These are phyloP conservation scores for Amphipyra berbera DNA, from an alignment of 2,888 invertebrate species.

Conservation along the genomic window DNA sequence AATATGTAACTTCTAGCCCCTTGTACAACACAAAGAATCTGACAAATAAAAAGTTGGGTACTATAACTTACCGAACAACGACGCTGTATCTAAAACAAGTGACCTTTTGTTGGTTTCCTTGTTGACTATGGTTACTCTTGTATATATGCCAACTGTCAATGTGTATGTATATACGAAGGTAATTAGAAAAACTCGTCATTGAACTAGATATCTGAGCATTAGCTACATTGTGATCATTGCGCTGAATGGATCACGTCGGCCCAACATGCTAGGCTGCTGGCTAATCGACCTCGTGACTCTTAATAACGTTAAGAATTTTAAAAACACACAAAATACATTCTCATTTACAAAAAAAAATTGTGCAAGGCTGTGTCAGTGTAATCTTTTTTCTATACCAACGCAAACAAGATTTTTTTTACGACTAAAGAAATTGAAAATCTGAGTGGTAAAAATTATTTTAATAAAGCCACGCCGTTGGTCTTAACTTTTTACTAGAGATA, in stretches of 20 bases:
- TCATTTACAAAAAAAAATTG: slow-evolving; percentile 20
- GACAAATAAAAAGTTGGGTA: neutral
- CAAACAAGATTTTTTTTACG: no score
- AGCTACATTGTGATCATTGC: slow-evolving; percentile 29
- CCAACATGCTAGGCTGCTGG: slow-evolving; percentile 17
- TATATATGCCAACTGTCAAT: slow-evolving; percentile 13
- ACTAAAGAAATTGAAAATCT: no score
- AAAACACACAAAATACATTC: slow-evolving; percentile 13
- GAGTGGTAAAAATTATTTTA: no score
- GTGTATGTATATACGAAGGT: slow-evolving; percentile 40
- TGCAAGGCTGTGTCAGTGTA: slow-evolving; percentile 13
- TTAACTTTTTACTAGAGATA: no score
- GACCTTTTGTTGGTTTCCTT: slow-evolving; percentile 71
- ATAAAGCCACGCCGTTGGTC: no score
- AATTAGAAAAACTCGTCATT: slow-evolving; percentile 60
- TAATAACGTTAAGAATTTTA: slow-evolving; percentile 12
- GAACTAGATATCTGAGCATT: slow-evolving; percentile 48
- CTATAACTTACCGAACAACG: slow-evolving; percentile 34
- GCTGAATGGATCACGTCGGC: slow-evolving; percentile 39
- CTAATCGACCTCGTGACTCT: slow-evolving; percentile 26
- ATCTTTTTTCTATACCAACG: neutral
- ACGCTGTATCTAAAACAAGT: slow-evolving; percentile 63
- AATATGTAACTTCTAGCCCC: no score
- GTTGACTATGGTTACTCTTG: slow-evolving; percentile 42
- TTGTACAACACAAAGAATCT: neutral